These are phyloP conservation scores for Tenrec ecaudatus DNA, from an alignment of 2,113 vertebrate genomes.

Conservation along the genomic window DNA sequence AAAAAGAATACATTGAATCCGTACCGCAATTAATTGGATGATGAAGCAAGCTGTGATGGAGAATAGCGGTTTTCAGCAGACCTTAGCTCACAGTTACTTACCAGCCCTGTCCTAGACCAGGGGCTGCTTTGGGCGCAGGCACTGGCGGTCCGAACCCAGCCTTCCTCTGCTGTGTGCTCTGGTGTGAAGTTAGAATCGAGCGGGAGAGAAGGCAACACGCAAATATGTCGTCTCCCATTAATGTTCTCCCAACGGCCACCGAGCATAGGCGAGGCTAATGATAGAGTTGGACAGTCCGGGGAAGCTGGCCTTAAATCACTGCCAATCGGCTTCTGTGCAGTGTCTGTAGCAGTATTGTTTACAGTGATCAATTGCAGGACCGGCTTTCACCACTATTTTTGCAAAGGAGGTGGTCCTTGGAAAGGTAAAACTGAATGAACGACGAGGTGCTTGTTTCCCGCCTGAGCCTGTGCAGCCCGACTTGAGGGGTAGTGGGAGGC, in stretches of 20 bases:
- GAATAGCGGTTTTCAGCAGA: constrained; percentile 76
- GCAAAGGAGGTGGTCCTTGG: neutral
- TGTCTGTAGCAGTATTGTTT: neutral
- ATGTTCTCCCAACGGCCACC: constrained; percentile 82
- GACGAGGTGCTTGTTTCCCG: neutral
- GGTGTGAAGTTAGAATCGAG: constrained; percentile 84
- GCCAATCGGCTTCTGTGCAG: constrained; percentile 41
- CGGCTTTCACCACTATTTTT: neutral
- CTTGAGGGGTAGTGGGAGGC: neutral
- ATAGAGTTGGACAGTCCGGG: constrained; percentile 72
- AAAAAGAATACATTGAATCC: neutral
- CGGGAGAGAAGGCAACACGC: constrained; percentile 81
- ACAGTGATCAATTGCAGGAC: constrained; percentile 41
- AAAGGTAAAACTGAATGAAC: rapidly evolving
- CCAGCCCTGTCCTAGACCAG: constrained; percentile 77
- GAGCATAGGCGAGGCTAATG: constrained; percentile 78
- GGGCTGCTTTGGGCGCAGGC: constrained; percentile 78
- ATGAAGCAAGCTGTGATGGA: constrained; percentile 67
- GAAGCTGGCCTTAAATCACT: constrained; percentile 76
- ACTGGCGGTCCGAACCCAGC: constrained; percentile 82
- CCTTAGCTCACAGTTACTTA: constrained; percentile 82
- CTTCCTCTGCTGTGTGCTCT: constrained; percentile 83
- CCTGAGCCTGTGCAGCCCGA: neutral
- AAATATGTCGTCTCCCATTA: constrained; percentile 84
- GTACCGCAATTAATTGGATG: neutral